phyloP scores from a whole-genome alignment of 2,113 vertebrate species.

The Myocastor coypus region DNA sequence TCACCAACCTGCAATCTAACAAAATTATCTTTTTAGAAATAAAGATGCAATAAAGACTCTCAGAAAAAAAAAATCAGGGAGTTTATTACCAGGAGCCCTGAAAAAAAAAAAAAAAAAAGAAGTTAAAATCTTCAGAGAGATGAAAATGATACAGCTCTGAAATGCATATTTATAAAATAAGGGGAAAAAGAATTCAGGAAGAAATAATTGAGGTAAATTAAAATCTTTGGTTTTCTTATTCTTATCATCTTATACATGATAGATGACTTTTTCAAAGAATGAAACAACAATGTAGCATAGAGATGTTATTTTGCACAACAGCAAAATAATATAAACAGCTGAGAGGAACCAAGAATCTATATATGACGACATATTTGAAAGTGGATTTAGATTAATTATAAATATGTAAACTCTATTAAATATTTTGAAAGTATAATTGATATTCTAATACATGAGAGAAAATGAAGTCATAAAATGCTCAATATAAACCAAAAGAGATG shows the following conservation, averaged over 20 bases:
- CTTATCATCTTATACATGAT: neutral
- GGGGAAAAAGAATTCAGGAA: neutral
- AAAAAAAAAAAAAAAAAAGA: neutral
- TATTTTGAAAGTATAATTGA: neutral
- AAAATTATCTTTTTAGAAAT: neutral
- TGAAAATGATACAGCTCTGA: neutral
- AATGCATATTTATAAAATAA: neutral
- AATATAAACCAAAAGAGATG: neutral
- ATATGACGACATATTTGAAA: neutral
- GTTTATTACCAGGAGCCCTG: neutral
- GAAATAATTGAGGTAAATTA: neutral
- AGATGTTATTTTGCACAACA: neutral
- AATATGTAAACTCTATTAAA: neutral
- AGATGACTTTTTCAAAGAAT: conserved; percentile 15
- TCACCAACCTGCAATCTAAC: neutral
- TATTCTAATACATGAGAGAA: neutral
- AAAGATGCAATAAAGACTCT: neutral
- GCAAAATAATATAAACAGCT: neutral
- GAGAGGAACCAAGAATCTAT: neutral
- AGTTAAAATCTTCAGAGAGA: neutral
- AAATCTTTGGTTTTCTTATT: neutral
- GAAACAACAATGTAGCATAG: neutral
- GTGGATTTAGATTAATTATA: conserved; percentile 2
- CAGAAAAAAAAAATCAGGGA: neutral
- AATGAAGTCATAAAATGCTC: neutral